Conservation (phyloP, 2,113 vertebrate genomes). For the Orientallactaga bullata region DNA sequence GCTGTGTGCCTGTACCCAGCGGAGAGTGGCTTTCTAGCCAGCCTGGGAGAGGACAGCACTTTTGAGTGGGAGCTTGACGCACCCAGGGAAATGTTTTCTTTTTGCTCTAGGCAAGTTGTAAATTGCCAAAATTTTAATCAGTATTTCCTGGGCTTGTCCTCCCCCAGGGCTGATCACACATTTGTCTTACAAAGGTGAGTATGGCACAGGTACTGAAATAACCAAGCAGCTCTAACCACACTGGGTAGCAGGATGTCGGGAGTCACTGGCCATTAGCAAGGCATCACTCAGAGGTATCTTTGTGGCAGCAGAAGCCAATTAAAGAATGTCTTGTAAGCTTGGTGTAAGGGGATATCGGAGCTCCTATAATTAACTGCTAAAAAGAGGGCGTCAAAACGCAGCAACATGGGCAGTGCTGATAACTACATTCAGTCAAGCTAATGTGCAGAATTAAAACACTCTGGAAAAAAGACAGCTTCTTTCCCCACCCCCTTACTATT, state of each 20-base stretch:
- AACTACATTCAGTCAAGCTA: constrained; percentile 50
- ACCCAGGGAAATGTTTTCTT: not conserved
- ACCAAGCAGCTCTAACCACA: not conserved
- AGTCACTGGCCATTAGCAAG: constrained; percentile 53
- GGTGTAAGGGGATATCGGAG: constrained; percentile 52
- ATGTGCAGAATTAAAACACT: not conserved
- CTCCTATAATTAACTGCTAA: constrained; percentile 66
- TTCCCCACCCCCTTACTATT: not conserved
- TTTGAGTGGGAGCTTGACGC: not conserved
- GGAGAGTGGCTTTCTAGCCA: not conserved
- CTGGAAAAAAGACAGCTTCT: not conserved
- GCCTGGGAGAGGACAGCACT: not conserved
- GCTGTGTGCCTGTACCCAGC: not conserved
- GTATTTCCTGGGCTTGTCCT: not conserved
- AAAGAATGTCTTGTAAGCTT: constrained; percentile 62
- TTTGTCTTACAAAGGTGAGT: not conserved
- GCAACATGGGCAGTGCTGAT: constrained; percentile 51
- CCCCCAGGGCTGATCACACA: not conserved
- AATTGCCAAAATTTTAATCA: not conserved
- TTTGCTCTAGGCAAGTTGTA: not conserved
- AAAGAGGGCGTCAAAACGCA: constrained; percentile 50
- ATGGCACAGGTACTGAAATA: not conserved
- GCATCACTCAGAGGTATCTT: constrained; percentile 67
- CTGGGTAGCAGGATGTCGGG: not conserved
- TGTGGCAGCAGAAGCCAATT: constrained; percentile 69